Conservation (phyloP, 1,140 invertebrate species). For the Drosophila parabipectinata region DNA sequence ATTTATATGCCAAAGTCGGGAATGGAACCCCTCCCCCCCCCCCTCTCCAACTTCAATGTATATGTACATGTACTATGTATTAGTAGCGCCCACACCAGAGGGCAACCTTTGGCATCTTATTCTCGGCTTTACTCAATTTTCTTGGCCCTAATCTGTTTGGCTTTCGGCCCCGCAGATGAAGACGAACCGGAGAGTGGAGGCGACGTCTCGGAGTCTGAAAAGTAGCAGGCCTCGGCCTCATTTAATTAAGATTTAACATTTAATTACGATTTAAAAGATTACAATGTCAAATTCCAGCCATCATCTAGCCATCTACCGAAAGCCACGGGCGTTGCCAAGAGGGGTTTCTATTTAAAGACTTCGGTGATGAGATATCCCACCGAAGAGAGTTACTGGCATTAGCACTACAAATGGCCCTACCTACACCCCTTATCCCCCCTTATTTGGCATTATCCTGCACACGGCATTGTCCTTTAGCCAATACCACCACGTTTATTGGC, state of each 20-base stretch:
- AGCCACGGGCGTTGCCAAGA: neutral
- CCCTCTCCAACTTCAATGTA: neutral
- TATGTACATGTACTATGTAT: neutral
- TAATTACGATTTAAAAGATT: slow-evolving; percentile 81
- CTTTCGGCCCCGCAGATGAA: slow-evolving; percentile 23
- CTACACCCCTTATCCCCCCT: neutral
- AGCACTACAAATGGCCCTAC: no score
- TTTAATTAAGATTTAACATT: slow-evolving; percentile 80
- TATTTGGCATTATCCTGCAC: neutral
- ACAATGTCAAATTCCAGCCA: slow-evolving; percentile 61
- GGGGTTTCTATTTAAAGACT: neutral
- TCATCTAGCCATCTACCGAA: slow-evolving; percentile 8
- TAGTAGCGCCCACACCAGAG: neutral
- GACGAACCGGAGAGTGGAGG: neutral
- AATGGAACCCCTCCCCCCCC: neutral
- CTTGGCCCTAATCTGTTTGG: slow-evolving; percentile 22
- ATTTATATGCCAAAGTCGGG: slow-evolving; percentile 65
- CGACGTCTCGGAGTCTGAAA: neutral
- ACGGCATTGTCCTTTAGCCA: neutral
- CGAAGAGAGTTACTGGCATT: no score
- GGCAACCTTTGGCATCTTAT: neutral
- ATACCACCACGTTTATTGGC: slow-evolving; percentile 11
- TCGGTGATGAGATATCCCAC: no score
- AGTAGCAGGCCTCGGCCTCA: slow-evolving; percentile 29
- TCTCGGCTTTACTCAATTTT: slow-evolving; percentile 1